A percentile compares a stretch with the other conserved stretches of the same genome.
Evolutionary conservation across 2,113 vertebrate genomes (phyloP).

Genomic region (Hiodon alosoides): DNA sequence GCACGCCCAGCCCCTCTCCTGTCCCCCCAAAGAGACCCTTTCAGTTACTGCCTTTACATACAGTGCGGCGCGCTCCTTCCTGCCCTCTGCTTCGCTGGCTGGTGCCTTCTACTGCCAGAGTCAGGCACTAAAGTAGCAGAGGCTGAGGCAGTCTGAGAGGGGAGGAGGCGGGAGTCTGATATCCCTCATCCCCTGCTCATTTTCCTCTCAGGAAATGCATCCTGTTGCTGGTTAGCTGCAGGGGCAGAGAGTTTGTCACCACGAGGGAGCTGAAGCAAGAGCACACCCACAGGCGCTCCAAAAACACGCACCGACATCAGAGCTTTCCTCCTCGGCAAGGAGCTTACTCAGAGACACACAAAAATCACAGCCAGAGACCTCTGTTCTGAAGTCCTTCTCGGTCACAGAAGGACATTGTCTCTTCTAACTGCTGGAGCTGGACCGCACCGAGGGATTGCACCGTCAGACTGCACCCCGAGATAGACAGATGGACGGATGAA

Average conservation of each 20-base stretch:
- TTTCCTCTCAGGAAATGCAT: constrained; percentile 96
- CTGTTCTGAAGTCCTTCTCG: background rate
- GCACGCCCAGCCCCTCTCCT: background rate
- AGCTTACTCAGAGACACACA: background rate
- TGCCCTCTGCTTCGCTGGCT: background rate
- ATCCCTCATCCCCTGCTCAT: constrained; percentile 61
- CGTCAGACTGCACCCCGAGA: too few species aligned
- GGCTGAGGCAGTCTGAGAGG: constrained; percentile 23
- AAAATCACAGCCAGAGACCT: constrained; percentile 36
- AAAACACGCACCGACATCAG: constrained; percentile 69
- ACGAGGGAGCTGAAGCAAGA: constrained; percentile 37
- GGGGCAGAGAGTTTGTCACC: constrained; percentile 70
- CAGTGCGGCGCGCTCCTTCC: background rate
- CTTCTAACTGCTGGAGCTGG: too few species aligned
- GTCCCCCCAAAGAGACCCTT: background rate
- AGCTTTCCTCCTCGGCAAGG: constrained; percentile 59
- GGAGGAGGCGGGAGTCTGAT: constrained; percentile 52
- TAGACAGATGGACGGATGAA: background rate
- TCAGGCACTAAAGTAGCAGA: constrained; percentile 44
- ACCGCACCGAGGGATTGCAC: too few species aligned
- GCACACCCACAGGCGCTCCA: constrained; percentile 66
- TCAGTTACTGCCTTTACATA: too few species aligned
- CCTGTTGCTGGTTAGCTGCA: constrained; percentile 81
- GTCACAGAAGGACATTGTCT: too few species aligned
- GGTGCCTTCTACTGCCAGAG: background rate